Base-by-base conservation (phyloP, 30 jellyfish, hydroid and myxozoan genomes). In the Aurelia coerulea region DNA sequence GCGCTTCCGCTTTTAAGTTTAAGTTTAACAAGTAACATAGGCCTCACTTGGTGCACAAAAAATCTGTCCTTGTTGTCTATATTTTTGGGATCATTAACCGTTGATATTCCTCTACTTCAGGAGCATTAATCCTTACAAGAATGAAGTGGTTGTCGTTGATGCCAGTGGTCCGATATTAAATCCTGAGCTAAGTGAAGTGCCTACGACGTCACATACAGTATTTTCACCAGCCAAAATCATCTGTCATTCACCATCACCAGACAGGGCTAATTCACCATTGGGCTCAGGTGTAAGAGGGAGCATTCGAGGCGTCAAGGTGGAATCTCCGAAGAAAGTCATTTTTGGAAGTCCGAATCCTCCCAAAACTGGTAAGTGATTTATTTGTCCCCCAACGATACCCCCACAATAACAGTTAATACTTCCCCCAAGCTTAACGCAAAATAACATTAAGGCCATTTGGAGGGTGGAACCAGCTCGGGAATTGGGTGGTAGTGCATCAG, bases 201-300 rank as follows among this genome's bases (percentile, higher is more conserved):
- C 90, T 37, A 86, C 90, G 9, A 76, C 79, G 3, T 15, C 58
- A 5, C 89, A 76, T 76, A 78, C 53, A 63, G 86, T 76, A 19
- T 86, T 86, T 70, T 86, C 95, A n/a, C 95, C 95, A 11, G 95
- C 84, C 42, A 86, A 86, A 70, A 90, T 76, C 12, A 70, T 86
- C 33, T 76, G 95, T 66, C 95, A 86, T 52, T 86, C 95, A 15
- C 95, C 95, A 29, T 78, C 90, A 42, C 93, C 93, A 10, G 93
- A 74, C n/a, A 84, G 76, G 17, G 80, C 53, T 68, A 19, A 70
- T 7, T 77, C 37, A 1, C 33, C 65, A 32, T 17, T 11, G 19
- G 63, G 37, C 14, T 5, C 75, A 18, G 15, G n/a, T 15, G 42
- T 8, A 5, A 42, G 51, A n/a, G 78, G 49, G 7, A 86, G 68